Conservation (phyloP, 2,113 vertebrate genomes). For the Neolamprologus tretocephalus region DNA sequence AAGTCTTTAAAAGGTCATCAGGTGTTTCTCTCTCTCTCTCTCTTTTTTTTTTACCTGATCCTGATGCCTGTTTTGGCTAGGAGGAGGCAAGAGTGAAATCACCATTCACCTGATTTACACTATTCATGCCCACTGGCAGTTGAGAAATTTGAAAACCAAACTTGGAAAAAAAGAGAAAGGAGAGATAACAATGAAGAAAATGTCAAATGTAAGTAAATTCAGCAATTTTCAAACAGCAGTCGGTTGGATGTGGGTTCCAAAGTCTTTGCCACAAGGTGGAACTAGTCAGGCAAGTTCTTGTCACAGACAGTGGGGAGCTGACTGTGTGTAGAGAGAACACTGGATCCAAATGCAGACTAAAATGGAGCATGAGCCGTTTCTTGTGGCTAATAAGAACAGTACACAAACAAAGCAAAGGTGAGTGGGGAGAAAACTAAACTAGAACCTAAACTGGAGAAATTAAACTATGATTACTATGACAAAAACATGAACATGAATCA, state of each 20-base stretch:
- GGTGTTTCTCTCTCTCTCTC: background rate
- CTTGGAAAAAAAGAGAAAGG: background rate
- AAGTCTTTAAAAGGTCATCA: accelerated
- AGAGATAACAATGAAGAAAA: background rate
- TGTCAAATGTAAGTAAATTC: background rate
- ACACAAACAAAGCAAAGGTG: background rate
- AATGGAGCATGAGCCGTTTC: background rate
- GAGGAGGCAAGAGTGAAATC: background rate
- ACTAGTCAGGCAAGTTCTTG: background rate
- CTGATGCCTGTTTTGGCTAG: background rate
- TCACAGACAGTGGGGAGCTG: background rate
- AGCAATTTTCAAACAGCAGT: accelerated
- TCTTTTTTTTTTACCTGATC: accelerated
- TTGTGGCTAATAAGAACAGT: background rate
- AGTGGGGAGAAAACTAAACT: background rate
- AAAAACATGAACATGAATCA: background rate
- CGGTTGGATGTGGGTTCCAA: background rate
- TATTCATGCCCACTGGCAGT: background rate
- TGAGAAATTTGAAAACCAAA: background rate
- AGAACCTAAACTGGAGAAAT: background rate
- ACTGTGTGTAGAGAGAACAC: background rate
- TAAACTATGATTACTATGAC: background rate
- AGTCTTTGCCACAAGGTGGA: background rate
- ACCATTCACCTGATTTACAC: background rate
- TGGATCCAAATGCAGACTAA: background rate